Percentiles rank a stretch among this genome's conserved stretches.
Conservation (phyloP, 2,888 invertebrate genomes). For the Selenia dentaria region DNA sequence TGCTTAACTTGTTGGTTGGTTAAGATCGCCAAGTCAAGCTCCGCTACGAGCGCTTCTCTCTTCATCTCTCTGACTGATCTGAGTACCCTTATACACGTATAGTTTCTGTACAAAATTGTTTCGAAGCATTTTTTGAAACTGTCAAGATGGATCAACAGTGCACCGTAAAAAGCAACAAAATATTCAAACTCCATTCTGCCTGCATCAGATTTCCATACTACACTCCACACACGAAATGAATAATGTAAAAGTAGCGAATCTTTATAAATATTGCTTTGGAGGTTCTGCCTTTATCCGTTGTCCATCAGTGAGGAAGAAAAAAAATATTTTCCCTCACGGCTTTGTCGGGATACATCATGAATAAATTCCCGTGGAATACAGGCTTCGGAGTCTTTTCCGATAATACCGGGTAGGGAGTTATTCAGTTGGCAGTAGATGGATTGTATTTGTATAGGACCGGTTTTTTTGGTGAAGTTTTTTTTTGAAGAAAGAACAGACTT, state of each 20-base stretch:
- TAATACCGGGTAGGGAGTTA: constrained; percentile 19
- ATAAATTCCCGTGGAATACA: constrained; percentile 33
- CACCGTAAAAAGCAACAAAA: constrained; percentile 17
- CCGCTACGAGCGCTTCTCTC: no score
- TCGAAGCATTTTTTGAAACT: no score
- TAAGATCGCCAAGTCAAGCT: no score
- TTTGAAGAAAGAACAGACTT: no score
- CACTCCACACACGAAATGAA: constrained; percentile 24
- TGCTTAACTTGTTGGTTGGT: no score
- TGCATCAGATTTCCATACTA: constrained; percentile 30
- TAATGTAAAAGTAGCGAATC: constrained; percentile 31
- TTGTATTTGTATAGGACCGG: constrained; percentile 12
- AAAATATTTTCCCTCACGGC: constrained; percentile 29
- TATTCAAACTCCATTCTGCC: constrained; percentile 10
- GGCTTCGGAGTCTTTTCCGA: constrained; percentile 27
- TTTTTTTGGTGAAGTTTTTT: no score
- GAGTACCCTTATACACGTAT: no score
- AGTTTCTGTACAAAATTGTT: no score
- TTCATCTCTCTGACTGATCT: no score
- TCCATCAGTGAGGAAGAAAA: constrained; percentile 32
- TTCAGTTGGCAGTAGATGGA: constrained; percentile 1
- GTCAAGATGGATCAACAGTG: constrained; percentile 10
- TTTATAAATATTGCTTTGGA: constrained; percentile 31
- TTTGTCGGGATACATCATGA: constrained; percentile 33
- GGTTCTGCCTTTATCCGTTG: constrained; percentile 24